Evolutionary conservation across 2,888 invertebrate genomes (phyloP).

Genomic region (Allygus modestus): DNA sequence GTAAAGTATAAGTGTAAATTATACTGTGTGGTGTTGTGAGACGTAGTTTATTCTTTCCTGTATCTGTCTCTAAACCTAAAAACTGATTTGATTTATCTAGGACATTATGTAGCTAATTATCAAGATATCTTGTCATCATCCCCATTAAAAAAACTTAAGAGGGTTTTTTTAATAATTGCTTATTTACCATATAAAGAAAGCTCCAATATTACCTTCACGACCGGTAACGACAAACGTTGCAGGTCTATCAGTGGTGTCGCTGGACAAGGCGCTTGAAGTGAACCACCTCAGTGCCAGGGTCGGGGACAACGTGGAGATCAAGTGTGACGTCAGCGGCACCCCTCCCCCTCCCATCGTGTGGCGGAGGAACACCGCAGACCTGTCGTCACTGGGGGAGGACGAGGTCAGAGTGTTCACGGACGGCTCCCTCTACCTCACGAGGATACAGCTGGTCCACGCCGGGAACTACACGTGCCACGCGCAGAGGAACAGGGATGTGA

Average conservation of each 20-base stretch:
- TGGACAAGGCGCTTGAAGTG: slow-evolving; percentile 84
- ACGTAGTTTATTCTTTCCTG: too few relatives aligned
- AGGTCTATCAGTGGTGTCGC: slow-evolving; percentile 84
- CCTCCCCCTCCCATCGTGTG: slow-evolving; percentile 85
- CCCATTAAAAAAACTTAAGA: too few relatives aligned
- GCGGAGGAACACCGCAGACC: slow-evolving; percentile 82
- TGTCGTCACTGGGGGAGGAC: slow-evolving; percentile 74
- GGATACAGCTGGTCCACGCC: slow-evolving; percentile 84
- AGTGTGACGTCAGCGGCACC: slow-evolving; percentile 85
- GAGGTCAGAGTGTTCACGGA: slow-evolving; percentile 83
- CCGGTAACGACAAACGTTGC: slow-evolving; percentile 24
- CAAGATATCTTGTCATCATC: too few relatives aligned
- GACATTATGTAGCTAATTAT: too few relatives aligned
- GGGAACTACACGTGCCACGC: slow-evolving; percentile 89
- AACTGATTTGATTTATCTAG: too few relatives aligned
- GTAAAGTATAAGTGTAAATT: too few relatives aligned
- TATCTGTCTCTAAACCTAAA: too few relatives aligned
- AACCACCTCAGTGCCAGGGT: slow-evolving; percentile 84
- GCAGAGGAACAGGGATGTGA: slow-evolving; percentile 83
- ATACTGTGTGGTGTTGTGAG: too few relatives aligned
- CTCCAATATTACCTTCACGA: too few relatives aligned
- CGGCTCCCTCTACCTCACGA: slow-evolving; percentile 85
- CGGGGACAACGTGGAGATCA: slow-evolving; percentile 87
- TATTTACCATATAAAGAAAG: too few relatives aligned
- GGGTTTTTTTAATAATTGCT: too few relatives aligned